Evolutionary conservation across 2,113 vertebrate species (phyloP).

Genomic region (Pelodiscus sinensis): DNA sequence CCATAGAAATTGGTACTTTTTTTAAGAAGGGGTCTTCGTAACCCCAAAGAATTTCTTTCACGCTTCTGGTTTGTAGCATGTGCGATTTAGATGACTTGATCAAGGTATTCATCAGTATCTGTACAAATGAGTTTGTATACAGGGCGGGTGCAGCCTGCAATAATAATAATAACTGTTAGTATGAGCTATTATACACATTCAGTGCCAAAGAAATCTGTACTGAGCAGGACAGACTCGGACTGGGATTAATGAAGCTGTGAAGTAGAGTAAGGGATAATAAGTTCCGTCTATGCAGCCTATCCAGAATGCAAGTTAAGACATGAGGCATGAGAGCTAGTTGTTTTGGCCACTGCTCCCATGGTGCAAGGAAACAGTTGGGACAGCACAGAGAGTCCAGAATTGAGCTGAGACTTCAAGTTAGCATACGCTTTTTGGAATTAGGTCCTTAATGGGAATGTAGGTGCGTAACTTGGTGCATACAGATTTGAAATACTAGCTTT

Average conservation of each 20-base stretch:
- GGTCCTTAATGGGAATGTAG: background rate
- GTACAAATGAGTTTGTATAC: background rate
- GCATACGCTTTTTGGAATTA: background rate
- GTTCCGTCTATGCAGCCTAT: no score
- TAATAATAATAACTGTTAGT: background rate
- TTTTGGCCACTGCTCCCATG: background rate
- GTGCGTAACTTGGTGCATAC: background rate
- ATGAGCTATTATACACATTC: background rate
- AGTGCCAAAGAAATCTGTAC: background rate
- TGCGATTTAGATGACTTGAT: constrained; percentile 77
- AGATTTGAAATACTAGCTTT: background rate
- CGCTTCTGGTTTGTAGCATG: constrained; percentile 86
- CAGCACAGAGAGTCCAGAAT: background rate
- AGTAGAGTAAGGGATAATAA: background rate
- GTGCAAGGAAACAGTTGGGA: background rate
- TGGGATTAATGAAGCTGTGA: background rate
- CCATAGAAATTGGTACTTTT: constrained; percentile 53
- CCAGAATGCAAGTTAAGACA: background rate
- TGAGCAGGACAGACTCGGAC: background rate
- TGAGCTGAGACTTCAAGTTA: background rate
- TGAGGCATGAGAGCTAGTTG: background rate
- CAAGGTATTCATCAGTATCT: constrained; percentile 53
- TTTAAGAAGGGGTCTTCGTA: constrained; percentile 85
- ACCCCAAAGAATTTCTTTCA: constrained; percentile 93
- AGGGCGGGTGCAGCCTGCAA: constrained; percentile 82